These are phyloP conservation scores for Hypomecis punctinalis DNA, from an alignment of 2,888 invertebrate species.

Conservation along the genomic window DNA sequence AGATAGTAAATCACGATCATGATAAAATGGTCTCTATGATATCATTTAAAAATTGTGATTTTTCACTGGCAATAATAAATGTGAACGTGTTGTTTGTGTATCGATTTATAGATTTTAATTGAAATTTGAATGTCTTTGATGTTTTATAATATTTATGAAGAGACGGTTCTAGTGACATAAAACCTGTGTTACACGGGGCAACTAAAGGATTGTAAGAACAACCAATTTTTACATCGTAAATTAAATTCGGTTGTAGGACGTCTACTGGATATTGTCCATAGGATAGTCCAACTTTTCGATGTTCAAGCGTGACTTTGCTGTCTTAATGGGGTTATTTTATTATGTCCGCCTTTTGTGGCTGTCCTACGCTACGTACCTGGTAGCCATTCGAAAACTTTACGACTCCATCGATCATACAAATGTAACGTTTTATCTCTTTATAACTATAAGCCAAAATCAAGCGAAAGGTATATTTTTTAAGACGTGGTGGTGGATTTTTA, in stretches of 20 bases:
- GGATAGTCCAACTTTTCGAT: neutral
- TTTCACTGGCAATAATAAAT: constrained; percentile 29
- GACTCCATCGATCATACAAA: too few species aligned
- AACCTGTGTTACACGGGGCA: neutral
- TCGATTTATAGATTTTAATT: constrained; percentile 9
- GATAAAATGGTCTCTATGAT: neutral
- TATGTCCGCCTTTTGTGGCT: too few species aligned
- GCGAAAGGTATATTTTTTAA: too few species aligned
- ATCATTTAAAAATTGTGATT: constrained; percentile 26
- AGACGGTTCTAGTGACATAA: constrained; percentile 11
- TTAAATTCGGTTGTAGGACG: neutral
- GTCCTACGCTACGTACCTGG: too few species aligned
- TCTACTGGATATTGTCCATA: neutral
- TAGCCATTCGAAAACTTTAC: too few species aligned
- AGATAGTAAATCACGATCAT: constrained; percentile 1
- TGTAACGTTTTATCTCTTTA: too few species aligned
- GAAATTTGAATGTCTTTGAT: constrained; percentile 3
- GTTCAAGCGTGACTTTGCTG: too few species aligned
- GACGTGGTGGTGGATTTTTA: too few species aligned
- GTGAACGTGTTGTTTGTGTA: constrained; percentile 15
- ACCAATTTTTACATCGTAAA: neutral
- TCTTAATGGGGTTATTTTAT: too few species aligned
- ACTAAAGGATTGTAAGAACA: neutral
- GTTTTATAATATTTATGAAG: constrained; percentile 12
- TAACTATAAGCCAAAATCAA: too few species aligned